Percentiles rank a stretch among this genome's conserved stretches.
These are phyloP conservation scores for Odontamblyopus lacepedii DNA, from an alignment of 2,797 vertebrate genomes.

Conservation along the genomic window DNA sequence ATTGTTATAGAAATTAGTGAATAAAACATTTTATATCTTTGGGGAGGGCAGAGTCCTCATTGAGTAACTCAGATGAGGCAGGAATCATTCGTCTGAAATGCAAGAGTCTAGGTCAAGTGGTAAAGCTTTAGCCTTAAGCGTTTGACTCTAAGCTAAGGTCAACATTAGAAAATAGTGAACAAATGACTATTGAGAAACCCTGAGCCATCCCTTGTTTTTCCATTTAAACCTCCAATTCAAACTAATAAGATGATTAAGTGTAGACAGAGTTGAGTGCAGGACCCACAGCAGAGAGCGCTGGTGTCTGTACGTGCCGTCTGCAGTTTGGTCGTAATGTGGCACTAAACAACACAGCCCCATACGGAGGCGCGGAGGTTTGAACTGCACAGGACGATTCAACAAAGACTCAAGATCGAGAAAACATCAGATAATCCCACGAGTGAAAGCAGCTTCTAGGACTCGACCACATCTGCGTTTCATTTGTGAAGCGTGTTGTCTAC, in stretches of 20 bases:
- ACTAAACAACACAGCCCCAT: conserved; percentile 59
- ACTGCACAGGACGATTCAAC: conserved; percentile 61
- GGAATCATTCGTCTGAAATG: too few species aligned
- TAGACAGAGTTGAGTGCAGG: conserved; percentile 13
- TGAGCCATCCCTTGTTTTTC: conserved; percentile 1
- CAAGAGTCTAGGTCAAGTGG: too few species aligned
- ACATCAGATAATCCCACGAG: conserved; percentile 44
- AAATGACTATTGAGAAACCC: conserved; percentile 8
- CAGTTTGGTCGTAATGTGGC: conserved; percentile 46
- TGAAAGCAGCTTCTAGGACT: conserved; percentile 38
- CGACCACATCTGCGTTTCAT: conserved; percentile 53
- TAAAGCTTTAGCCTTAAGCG: too few species aligned
- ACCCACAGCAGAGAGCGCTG: conserved; percentile 19
- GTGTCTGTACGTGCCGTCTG: conserved; percentile 32
- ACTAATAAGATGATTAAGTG: conserved; percentile 28
- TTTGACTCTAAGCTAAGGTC: conserved; percentile 1
- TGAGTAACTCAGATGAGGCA: too few species aligned
- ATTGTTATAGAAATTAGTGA: too few species aligned
- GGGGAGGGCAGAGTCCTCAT: too few species aligned
- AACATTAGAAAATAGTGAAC: background rate
- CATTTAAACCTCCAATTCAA: conserved; percentile 19
- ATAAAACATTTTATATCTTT: too few species aligned
- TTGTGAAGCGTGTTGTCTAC: conserved; percentile 38
- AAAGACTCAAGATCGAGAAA: conserved; percentile 60
- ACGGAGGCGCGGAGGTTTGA: conserved; percentile 54